Conservation (phyloP, 2,888 invertebrate species). For the Acutogordius australiensis region DNA sequence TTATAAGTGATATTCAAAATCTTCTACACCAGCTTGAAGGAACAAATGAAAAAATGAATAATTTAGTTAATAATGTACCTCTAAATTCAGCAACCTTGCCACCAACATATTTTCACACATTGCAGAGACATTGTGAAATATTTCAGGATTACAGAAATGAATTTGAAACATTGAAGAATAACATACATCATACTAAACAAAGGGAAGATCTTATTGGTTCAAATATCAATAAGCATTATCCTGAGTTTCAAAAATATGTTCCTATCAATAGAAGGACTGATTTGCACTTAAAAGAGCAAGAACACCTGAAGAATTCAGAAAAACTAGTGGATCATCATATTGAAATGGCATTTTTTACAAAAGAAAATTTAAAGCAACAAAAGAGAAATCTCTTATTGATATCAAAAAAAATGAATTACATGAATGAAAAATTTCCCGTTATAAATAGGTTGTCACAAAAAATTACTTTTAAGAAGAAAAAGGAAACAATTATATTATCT, state of each 20-base stretch:
- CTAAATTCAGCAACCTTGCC: background rate
- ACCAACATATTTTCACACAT: conserved; percentile 4
- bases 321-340: conserved; percentile 9
- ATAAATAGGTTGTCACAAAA: conserved; percentile 5
- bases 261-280: conserved; percentile 1
- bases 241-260: conserved; percentile 1
- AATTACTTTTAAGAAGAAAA: conserved; percentile 6
- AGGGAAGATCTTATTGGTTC: background rate
- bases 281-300: conserved; percentile 3
- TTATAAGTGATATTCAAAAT: background rate
- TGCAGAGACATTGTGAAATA: conserved; percentile 10
- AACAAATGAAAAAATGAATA: conserved; percentile 1
- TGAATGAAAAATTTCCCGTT: conserved; percentile 5
- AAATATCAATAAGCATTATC: background rate
- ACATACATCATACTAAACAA: background rate
- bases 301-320: background rate
- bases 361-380: conserved; percentile 3
- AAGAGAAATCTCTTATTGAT: background rate
- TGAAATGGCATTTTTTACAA: conserved; percentile 10
- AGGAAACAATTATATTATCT: conserved; percentile 5
- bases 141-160: conserved; percentile 7
- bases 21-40: background rate
- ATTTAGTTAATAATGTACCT: background rate
- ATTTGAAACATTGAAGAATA: conserved; percentile 1
- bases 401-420: background rate